Evolutionary conservation across 2,888 invertebrate genomes (phyloP).

Genomic region (Diarsia dahlii): DNA sequence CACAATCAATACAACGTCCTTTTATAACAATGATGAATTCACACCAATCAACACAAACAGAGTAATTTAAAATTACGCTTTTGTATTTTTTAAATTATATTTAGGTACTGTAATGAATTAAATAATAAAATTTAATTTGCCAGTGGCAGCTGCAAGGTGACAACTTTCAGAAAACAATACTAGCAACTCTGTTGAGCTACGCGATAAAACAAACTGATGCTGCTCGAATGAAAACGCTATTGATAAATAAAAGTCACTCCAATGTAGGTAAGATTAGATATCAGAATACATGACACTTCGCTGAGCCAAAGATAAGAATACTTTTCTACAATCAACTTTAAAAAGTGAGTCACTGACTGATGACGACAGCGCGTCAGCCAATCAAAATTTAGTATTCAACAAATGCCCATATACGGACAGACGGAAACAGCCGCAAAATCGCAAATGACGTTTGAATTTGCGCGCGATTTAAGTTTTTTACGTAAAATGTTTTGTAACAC

Average conservation of each 20-base stretch:
- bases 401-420: slow-evolving; percentile 92
- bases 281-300: slow-evolving; percentile 71
- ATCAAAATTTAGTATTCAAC: slow-evolving; percentile 89
- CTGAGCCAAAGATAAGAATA: slow-evolving; percentile 74
- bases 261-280: slow-evolving; percentile 75
- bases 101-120: not conserved
- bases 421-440: slow-evolving; percentile 80
- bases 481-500: not conserved
- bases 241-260: slow-evolving; percentile 71
- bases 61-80: slow-evolving; percentile 21
- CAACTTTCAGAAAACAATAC: slow-evolving; percentile 78
- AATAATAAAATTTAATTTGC: not conserved
- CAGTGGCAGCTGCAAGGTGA: slow-evolving; percentile 67
- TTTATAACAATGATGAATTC: slow-evolving; percentile 56
- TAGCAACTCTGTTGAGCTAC: slow-evolving; percentile 73
- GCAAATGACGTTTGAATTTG: slow-evolving; percentile 75
- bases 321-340: slow-evolving; percentile 74
- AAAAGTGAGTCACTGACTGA: slow-evolving; percentile 84
- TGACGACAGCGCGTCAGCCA: slow-evolving; percentile 86
- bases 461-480: slow-evolving; percentile 69
- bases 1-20: slow-evolving; percentile 78
- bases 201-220: slow-evolving; percentile 66
- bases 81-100: slow-evolving; percentile 15
- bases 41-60: slow-evolving; percentile 1
- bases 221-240: slow-evolving; percentile 59